Evolutionary conservation across 2,888 invertebrate genomes (phyloP).

Genomic region (Drosophila peninsularis): DNA sequence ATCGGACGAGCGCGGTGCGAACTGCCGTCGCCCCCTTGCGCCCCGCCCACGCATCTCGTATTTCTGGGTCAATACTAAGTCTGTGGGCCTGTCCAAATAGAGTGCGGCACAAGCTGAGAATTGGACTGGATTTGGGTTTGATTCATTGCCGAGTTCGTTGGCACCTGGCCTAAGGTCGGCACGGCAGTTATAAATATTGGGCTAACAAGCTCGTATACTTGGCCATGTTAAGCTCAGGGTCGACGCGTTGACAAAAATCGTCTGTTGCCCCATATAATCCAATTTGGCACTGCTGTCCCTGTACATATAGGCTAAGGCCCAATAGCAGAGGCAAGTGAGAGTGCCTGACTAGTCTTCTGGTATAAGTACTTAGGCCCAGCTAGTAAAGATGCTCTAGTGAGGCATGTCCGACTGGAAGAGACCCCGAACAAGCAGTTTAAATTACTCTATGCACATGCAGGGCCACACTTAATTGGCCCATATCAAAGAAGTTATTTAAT

Average conservation of each 20-base stretch:
- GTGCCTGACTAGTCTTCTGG: too few relatives aligned
- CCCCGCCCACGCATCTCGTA: conserved; percentile 43
- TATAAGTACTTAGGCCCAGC: too few relatives aligned
- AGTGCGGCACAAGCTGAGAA: conserved; percentile 43
- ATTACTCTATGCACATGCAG: too few relatives aligned
- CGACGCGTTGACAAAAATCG: conserved; percentile 54
- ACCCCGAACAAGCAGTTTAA: too few relatives aligned
- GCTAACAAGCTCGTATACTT: conserved; percentile 49
- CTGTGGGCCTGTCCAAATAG: conserved; percentile 42
- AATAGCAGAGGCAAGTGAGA: background rate
- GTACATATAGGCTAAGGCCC: conserved; percentile 23
- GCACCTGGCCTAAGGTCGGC: conserved; percentile 62
- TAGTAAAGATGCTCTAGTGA: background rate
- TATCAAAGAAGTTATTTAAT: background rate
- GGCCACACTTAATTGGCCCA: too few relatives aligned
- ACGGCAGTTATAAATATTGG: conserved; percentile 27
- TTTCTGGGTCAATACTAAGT: conserved; percentile 52
- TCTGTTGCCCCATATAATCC: conserved; percentile 36
- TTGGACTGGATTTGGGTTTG: conserved; percentile 20
- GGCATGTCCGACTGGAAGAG: background rate
- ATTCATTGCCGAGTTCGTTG: conserved; percentile 78
- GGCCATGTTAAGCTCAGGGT: conserved; percentile 52
- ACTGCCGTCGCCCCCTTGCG: conserved; percentile 18
- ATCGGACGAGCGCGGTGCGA: conserved; percentile 1
- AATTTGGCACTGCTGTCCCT: conserved; percentile 28